A percentile compares a stretch with the other conserved stretches of the same genome.
Evolutionary conservation across 2,113 vertebrate species (phyloP).

Genomic region (Melanerpes aurifrons): DNA sequence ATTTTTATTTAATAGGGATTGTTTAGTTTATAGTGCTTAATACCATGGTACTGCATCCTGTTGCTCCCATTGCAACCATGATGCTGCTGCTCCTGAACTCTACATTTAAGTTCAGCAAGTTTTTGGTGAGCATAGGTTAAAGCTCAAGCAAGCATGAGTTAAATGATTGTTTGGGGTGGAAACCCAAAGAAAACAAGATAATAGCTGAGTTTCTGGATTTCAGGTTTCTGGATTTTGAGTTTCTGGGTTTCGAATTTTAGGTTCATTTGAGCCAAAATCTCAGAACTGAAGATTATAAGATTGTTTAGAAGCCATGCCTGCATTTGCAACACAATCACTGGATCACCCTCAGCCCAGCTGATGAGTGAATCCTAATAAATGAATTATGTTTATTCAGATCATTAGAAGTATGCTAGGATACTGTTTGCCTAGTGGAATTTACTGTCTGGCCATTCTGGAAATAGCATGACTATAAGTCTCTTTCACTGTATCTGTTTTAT

Average conservation of each 20-base stretch:
- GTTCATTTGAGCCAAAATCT: background rate
- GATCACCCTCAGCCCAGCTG: background rate
- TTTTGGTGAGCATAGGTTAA: background rate
- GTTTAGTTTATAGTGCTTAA: background rate
- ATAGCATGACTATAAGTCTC: background rate
- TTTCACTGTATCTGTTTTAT: background rate
- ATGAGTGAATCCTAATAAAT: background rate
- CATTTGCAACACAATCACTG: background rate
- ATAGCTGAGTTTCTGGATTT: background rate
- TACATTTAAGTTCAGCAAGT: background rate
- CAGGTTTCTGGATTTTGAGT: background rate
- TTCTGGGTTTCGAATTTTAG: background rate
- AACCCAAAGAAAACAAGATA: background rate
- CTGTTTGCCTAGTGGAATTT: background rate
- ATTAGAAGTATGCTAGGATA: background rate
- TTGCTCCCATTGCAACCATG: background rate
- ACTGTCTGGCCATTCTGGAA: background rate
- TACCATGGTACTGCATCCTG: background rate
- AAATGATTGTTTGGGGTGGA: background rate
- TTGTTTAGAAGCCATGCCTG: background rate
- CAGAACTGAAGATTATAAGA: background rate
- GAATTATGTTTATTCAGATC: conserved; percentile 10
- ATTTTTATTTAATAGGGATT: background rate
- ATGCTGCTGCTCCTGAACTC: background rate
- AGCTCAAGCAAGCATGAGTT: background rate